Evolutionary conservation across 1,140 invertebrate species (phyloP).

Genomic region (Pseudomyrmex concolor): DNA sequence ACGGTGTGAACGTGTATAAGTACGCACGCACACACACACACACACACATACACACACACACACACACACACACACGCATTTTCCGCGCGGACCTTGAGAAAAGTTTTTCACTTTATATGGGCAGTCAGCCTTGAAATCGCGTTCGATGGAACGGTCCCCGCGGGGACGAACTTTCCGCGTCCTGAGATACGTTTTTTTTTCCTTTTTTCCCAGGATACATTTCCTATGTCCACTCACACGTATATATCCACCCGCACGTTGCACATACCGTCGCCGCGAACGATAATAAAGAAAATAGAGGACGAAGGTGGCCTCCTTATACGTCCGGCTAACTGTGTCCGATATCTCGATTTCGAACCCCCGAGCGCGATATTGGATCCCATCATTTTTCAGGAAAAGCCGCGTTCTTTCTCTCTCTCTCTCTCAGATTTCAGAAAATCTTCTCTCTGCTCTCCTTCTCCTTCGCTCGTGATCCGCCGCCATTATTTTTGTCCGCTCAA

Average conservation of each 20-base stretch:
- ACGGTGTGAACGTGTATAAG: not conserved
- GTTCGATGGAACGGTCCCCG: constrained; percentile 63
- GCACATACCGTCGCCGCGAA: constrained; percentile 21
- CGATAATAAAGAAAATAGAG: constrained; percentile 75
- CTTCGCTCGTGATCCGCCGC: constrained; percentile 4
- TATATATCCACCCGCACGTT: not conserved
- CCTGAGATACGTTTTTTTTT: constrained; percentile 63
- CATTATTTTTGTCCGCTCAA: constrained; percentile 68
- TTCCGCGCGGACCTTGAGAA: constrained; percentile 44
- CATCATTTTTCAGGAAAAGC: constrained; percentile 70
- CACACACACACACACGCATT: constrained; percentile 17
- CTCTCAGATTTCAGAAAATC: constrained; percentile 46
- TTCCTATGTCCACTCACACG: constrained; percentile 53
- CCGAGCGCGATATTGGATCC: constrained; percentile 70
- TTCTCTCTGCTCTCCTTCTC: not conserved
- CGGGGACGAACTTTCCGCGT: constrained; percentile 49
- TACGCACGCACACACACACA: too few relatives aligned
- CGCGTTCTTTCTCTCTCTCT: constrained; percentile 9
- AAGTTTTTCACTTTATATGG: constrained; percentile 81
- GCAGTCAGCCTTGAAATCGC: constrained; percentile 82
- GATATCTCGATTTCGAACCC: constrained; percentile 54
- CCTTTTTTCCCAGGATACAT: constrained; percentile 48
- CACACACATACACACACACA: not conserved
- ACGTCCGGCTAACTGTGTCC: constrained; percentile 61
- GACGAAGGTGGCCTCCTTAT: constrained; percentile 62